phyloP scores from a whole-genome alignment of 2,888 invertebrate species.

The Lysandra coridon region DNA sequence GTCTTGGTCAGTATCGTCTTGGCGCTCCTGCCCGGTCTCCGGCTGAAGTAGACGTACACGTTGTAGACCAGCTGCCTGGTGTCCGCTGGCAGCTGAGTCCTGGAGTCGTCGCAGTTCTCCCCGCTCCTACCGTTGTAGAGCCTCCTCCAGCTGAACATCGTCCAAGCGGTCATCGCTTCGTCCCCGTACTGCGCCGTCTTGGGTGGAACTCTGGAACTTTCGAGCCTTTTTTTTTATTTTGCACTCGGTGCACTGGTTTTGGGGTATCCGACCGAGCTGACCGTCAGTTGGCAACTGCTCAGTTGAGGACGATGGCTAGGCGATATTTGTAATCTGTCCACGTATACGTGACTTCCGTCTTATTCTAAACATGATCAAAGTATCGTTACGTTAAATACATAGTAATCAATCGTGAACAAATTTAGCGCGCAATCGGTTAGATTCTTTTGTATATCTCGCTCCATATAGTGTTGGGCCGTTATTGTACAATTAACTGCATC shows the following conservation, averaged over 20 bases:
- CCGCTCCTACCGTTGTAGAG: conserved; percentile 62
- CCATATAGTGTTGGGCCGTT: conserved; percentile 64
- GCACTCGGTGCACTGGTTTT: neutral
- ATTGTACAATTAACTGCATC: conserved; percentile 56
- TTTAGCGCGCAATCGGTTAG: conserved; percentile 57
- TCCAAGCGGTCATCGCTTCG: conserved; percentile 77
- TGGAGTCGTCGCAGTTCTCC: conserved; percentile 59
- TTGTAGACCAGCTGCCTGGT: conserved; percentile 74
- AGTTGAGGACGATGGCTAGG: conserved; percentile 50
- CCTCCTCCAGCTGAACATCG: conserved; percentile 77
- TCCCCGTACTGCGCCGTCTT: conserved; percentile 78
- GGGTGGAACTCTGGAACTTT: conserved; percentile 36
- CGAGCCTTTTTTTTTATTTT: neutral
- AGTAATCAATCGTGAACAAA: conserved; percentile 52
- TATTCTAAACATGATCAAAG: conserved; percentile 65
- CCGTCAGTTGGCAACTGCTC: conserved; percentile 61
- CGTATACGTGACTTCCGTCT: conserved; percentile 70
- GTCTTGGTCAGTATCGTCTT: conserved; percentile 68
- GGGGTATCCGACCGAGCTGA: conserved; percentile 57
- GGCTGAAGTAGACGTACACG: conserved; percentile 71
- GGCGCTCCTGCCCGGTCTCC: conserved; percentile 67
- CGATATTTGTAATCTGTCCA: conserved; percentile 66
- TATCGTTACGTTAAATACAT: conserved; percentile 51
- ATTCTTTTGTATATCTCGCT: conserved; percentile 58
- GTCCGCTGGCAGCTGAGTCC: conserved; percentile 68